Evolutionary conservation across 2,113 vertebrate genomes (phyloP), one percentile per base, ranked within the genome.

Genomic region (Brachyhypopomus gauderio): DNA sequence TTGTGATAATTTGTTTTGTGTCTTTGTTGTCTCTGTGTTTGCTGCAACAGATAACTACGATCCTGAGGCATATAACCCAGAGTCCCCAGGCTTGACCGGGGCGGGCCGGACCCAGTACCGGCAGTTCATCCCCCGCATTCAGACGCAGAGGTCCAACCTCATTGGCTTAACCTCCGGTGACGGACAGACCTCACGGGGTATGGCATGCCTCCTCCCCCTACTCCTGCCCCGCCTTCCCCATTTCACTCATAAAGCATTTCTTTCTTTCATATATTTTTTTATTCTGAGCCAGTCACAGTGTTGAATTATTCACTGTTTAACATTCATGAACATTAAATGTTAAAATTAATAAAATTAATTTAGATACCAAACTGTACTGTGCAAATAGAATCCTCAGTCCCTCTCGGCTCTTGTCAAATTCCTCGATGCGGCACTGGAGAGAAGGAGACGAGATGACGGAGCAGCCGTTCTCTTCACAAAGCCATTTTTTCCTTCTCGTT

Each of bases 41-140:
- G 55, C 89, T 87, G 90, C 79, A 14, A 67, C 83, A 99, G 97
- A 99, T 93, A 96, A 94, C 41, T 99, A 97, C 79, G 98, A 99
- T 90, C 96, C 96, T 79, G 98, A 99, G 92, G 97, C 95, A 73
- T 99, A 99, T 90, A 99, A 99, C 91, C 98, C 98, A n/a, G 98
- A 99, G 93, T 96, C 97, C 75, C 98, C 98, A 75, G 98, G 95
- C 87, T 93, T 99, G 90, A 99, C 98, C n/a, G 93, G 92, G 87
- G 91, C 96, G 80, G 94, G 96, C 88, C 95, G 96, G 87, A 93
- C 96, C 86, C 95, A 94, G 62, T 99, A 98, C 72, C 94, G 96
- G 52, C 97, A 98, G 85, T 99, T 99, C 89, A 97, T 98, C 88
- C 96, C 97, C 14, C 95, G 97, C 83, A 94, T 97, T 73, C 97